These are phyloP conservation scores for Himalopsyche anomala DNA, from an alignment of 2,888 invertebrate species.

Conservation along the genomic window DNA sequence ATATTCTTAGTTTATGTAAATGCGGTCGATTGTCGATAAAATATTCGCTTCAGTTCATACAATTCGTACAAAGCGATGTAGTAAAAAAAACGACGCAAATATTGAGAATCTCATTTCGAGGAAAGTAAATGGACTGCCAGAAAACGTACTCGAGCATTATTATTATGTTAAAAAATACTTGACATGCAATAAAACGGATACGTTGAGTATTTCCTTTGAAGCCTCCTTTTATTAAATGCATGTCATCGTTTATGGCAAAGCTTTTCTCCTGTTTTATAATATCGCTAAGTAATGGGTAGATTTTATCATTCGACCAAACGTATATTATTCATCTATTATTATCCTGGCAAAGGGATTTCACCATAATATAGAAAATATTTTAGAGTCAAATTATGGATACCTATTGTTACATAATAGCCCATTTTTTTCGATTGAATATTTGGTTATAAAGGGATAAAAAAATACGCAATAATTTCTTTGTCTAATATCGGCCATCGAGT, in stretches of 20 bases:
- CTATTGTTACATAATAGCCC: no score
- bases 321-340: neutral
- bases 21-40: no score
- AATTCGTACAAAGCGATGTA: no score
- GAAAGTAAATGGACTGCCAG: neutral
- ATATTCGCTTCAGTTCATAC: no score
- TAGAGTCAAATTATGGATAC: no score
- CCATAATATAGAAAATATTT: no score
- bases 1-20: no score
- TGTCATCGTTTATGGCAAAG: neutral
- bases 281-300: neutral
- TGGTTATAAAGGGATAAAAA: no score
- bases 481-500: no score
- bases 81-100: neutral
- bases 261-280: neutral
- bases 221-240: neutral
- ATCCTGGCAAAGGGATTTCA: neutral
- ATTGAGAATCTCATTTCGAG: conserved; percentile 3
- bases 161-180: conserved; percentile 34
- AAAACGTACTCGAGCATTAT: neutral
- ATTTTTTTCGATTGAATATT: neutral
- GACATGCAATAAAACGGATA: conserved; percentile 13
- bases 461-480: no score
- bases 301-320: neutral
- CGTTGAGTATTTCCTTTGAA: neutral